Conservation (phyloP, 2,113 vertebrate genomes). For the Serilophus lunatus region DNA sequence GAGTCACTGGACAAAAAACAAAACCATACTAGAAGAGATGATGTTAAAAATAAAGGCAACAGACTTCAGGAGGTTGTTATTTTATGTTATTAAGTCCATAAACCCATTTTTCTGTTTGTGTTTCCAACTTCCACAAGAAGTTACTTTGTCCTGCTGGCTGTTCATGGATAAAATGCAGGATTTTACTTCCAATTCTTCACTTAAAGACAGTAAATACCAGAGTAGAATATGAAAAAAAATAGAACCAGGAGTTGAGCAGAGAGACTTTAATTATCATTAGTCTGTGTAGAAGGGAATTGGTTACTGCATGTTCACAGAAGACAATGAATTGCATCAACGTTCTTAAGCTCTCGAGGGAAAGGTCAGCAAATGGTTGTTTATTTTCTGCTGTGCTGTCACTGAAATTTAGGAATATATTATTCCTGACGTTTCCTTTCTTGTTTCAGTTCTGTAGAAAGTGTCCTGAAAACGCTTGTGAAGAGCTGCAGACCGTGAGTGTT, state of each 20-base stretch:
- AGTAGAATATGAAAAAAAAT: background rate
- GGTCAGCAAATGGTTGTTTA: conserved; percentile 7
- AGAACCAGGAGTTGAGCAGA: background rate
- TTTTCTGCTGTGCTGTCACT: conserved; percentile 4
- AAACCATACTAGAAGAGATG: no score
- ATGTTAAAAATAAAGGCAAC: no score
- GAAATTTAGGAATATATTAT: background rate
- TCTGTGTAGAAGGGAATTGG: conserved; percentile 40
- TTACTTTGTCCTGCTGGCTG: background rate
- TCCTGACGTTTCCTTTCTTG: background rate
- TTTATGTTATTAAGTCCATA: background rate
- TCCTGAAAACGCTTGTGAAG: conserved; percentile 95
- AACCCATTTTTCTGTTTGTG: background rate
- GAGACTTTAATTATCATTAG: background rate
- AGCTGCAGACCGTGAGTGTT: conserved; percentile 95
- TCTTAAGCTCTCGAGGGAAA: conserved; percentile 14
- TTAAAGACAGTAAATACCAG: background rate
- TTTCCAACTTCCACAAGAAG: background rate
- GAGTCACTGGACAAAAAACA: background rate
- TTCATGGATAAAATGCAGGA: background rate
- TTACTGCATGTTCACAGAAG: conserved; percentile 71
- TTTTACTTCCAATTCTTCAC: background rate
- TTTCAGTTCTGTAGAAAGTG: conserved; percentile 90
- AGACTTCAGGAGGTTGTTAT: no score
- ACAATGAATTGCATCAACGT: conserved; percentile 61